Evolutionary conservation across 2,113 vertebrate species (phyloP).

Genomic region (Oncorhynchus kisutch): DNA sequence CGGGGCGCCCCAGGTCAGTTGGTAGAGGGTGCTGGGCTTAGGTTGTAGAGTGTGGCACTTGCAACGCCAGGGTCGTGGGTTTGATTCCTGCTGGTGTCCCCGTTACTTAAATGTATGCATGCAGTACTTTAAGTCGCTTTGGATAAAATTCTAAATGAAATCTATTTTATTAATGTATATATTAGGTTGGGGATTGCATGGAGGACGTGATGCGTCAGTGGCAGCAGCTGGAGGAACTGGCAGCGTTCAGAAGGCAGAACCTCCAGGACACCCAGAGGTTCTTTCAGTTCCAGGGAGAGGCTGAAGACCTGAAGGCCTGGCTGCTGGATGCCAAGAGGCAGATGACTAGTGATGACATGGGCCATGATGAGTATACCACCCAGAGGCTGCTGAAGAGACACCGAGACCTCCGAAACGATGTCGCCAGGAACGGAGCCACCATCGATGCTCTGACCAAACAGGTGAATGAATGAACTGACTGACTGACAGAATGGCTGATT

Average conservation of each 20-base stretch:
- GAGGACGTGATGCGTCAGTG: slow-evolving; percentile 78
- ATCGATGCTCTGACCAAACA: slow-evolving; percentile 80
- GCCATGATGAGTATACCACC: slow-evolving; percentile 89
- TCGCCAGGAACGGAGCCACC: slow-evolving; percentile 74
- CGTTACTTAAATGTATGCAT: no score
- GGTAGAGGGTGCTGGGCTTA: no score
- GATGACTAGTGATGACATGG: slow-evolving; percentile 80
- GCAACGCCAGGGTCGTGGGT: no score
- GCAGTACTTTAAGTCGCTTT: no score
- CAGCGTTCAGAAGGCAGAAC: slow-evolving; percentile 84
- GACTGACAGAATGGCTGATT: no score
- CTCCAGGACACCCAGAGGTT: slow-evolving; percentile 84
- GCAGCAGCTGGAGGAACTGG: slow-evolving; percentile 90
- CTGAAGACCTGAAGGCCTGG: slow-evolving; percentile 86
- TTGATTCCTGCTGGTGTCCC: no score
- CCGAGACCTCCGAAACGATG: slow-evolving; percentile 80
- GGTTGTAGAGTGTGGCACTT: no score
- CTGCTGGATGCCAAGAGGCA: slow-evolving; percentile 81
- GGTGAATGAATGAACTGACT: no score
- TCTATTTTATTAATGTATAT: no score
- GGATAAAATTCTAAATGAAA: no score
- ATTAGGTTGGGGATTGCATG: slow-evolving; percentile 71
- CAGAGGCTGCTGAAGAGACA: slow-evolving; percentile 84
- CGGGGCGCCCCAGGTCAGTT: slow-evolving; percentile 54
- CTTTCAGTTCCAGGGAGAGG: slow-evolving; percentile 94